Base-by-base conservation (phyloP, 2,888 invertebrate species). In the Cataglyphis cursor region DNA sequence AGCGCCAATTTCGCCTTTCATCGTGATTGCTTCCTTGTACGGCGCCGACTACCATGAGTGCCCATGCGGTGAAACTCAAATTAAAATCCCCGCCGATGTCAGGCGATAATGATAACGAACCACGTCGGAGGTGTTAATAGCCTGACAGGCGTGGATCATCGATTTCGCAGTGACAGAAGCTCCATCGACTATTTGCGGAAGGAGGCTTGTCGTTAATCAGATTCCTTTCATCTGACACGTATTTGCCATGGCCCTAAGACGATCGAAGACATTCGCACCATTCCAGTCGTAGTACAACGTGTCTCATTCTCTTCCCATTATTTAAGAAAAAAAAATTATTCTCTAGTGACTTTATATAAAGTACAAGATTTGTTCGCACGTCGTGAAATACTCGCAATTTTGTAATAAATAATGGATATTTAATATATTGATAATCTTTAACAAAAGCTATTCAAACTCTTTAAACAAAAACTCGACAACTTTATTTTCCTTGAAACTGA, bases 21-120 rank as follows among this genome's bases (percentile, higher is more conserved):
- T 88, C 90, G 85, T 91, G 91, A 91, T 91, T 91, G 91, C 91
- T 91, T 90, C 91, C 91, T 89, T 90, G 90, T 91, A 88, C 84
- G 85, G 89, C 74, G 78, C 65, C 66, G 44, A 48, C 66, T 28
- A 44, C 66, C 59, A 48, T 51, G 44, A 38, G 51, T 70, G 84
- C 72, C 84, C 82, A 76, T 81, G 66, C 85, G 85, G 89, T 83
- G 91, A 89, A 85, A 89, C 83, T 85, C 85, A 82, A 91, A 91
- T 90, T 90, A 90, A 91, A 91, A 91, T 90, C 85, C 62, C 59
- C 68, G 31, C 61, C 61, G 81, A 41, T 84, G 85, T 85, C 89
- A 72, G 87, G 54, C 87, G 85, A 88, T 90, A 89, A 88, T 91
- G 90, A 87, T 90, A 91, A 91, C 91, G 91, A 90, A 84, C 82